These are phyloP conservation scores for Thunnus maccoyii DNA, from an alignment of 2,113 vertebrate species.

Conservation along the genomic window DNA sequence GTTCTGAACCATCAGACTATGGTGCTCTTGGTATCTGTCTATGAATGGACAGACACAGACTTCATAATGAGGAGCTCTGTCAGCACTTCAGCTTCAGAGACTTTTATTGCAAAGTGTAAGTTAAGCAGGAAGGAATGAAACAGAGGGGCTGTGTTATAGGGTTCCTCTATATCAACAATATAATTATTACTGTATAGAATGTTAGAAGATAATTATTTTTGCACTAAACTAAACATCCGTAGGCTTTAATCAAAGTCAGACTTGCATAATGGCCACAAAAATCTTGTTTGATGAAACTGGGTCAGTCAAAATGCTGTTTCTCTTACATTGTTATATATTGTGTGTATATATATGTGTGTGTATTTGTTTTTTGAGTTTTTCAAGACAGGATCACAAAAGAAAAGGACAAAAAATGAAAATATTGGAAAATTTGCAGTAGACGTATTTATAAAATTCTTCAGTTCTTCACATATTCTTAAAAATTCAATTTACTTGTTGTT, in stretches of 20 bases:
- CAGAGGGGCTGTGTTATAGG: slow-evolving; percentile 3
- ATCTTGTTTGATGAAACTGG: too few species aligned
- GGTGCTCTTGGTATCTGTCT: slow-evolving; percentile 26
- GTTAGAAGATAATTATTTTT: not conserved
- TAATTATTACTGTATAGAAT: not conserved
- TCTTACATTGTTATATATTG: too few species aligned
- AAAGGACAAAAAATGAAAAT: not conserved
- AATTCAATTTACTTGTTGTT: too few species aligned
- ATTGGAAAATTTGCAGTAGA: not conserved
- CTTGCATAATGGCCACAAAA: too few species aligned
- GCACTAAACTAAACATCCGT: not conserved
- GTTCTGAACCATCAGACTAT: slow-evolving; percentile 35
- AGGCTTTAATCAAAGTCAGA: not conserved
- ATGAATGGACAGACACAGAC: slow-evolving; percentile 39
- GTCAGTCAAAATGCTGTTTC: too few species aligned
- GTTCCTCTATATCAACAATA: not conserved
- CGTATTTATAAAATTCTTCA: too few species aligned
- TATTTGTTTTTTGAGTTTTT: not conserved
- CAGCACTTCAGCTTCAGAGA: slow-evolving; percentile 47
- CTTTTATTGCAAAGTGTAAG: slow-evolving; percentile 39
- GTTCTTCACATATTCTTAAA: too few species aligned
- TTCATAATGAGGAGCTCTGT: slow-evolving; percentile 56
- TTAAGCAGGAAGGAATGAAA: slow-evolving; percentile 31
- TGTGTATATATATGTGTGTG: not conserved
- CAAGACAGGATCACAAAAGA: not conserved